Evolutionary conservation across 2,888 invertebrate species (phyloP), one percentile per base, ranked within the genome.

Genomic region (Halocaridina rubra): DNA sequence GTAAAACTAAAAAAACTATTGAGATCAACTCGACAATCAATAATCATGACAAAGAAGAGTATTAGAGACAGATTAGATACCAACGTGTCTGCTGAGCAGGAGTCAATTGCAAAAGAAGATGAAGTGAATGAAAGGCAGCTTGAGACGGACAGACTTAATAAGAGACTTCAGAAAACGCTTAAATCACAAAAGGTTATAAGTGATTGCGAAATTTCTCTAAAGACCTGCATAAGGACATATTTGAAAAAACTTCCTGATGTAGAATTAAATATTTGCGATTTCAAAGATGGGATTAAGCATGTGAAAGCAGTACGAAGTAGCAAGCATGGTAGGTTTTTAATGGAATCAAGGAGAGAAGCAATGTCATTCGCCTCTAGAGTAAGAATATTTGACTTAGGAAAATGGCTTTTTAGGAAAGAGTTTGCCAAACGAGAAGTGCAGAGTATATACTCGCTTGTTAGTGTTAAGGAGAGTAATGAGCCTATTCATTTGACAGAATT

Each of bases 61-160:
- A 33, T 82, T 29, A 32, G 82, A 22, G 59, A 84, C 19, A 84
- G 78, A 19, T 53, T 84, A 7, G 61, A 78, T 19, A 78, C 78
- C 3, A 78, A 84, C 61, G 76, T 84, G 16, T 84, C 82, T 33
- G 82, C 82, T 0, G 82, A 84, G 30, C 71, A 84, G 32, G 61
- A 61, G 0, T 64, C 71, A 16, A 57, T 78, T 27, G 27, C 71
- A 7, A 84, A 84, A 19, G 78, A 78, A 30, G 82, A 84, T 19
- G 16, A 72, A 7, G 13, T 84, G 7, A 78, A 33, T 29, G 16
- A 39, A 24, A 77, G 78, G n/a, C 57, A 30, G n/a, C 57, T 13
- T n/a, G 59, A 53, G n/a, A 78, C 77, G 16, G 32, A 19, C 29
- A 72, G 39, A 39, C 64, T 84, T 10, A 13, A 71, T 19, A 84